Base-by-base conservation (phyloP, 2,888 invertebrate species). In the Acrobasis repandana region DNA sequence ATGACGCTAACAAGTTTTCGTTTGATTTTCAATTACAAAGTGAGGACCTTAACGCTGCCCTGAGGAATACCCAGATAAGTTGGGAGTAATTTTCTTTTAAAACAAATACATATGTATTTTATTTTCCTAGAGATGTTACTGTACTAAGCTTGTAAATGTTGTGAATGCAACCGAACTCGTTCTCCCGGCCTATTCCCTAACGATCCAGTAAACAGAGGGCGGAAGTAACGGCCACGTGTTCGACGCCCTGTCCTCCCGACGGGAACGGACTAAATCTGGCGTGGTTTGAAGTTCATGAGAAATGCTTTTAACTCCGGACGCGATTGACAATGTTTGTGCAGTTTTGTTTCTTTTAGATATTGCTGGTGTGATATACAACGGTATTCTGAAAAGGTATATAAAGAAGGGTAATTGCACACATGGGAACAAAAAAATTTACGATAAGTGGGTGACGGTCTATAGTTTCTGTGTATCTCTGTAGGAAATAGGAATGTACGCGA, bases 201-300 rank as follows among this genome's bases (percentile, higher is more conserved):
- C 36, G 54, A 54, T 54, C 18, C 18, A 43, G 54, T 54, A 54
- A 54, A 54, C 54, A 54, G 54, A 38, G 54, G 54, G 54, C 54
- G 54, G 54, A 54, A 54, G 54, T 20, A 18, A 43, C 54, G 18
- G 54, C 54, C 54, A 54, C 54, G 54, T 54, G 54, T 54, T 54
- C 20, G 38, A 54, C 18, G 43, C 54, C 54, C 52, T 15, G 4
- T 54, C 54, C 54, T 38, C 16, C 54, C 34, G 33, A 11, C 50
- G 50, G 50, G 54, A n/a, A 54, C 54, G 38, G 15, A 54, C 54
- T 54, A 54, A 54, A 38, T 54, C 54, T 38, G 54, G 54, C 38
- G 20, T 38, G 38, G 54, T 54, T 54, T 54, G 54, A 54, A 54
- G 54, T 54, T 54, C 54, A 54, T 38, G 38, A 54, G 54, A 54